Evolutionary conservation across 2,113 vertebrate species (phyloP), one percentile per base, ranked within the genome.

Genomic region (Scophthalmus maximus): DNA sequence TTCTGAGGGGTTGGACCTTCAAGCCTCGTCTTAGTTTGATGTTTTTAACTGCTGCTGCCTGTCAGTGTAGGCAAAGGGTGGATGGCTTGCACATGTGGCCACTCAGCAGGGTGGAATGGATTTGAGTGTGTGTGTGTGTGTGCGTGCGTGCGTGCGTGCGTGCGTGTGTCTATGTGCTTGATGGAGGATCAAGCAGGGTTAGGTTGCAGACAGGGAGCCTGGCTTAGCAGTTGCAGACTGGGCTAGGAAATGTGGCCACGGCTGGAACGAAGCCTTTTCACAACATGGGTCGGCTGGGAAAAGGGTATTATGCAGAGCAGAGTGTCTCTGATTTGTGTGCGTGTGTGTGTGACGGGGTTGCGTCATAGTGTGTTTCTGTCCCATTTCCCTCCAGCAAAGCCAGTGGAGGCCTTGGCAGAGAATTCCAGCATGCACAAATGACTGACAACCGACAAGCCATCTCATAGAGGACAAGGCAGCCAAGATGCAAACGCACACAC

Each of bases 101-200:
- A 79, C 68, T 83, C 82, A 69, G 76, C 71, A 68, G 68, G 83
- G 49, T 78, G 68, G 66, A 68, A 70, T 70, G 82, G 25, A 46
- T 81, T 26, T 44, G 59, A 15, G 57, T 25, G 22, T 32, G 30
- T 32, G 4, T 32, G 30, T 32, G 30, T 32, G 30, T 32, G 4
- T 32, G 30, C 30, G 30, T 40, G 27, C 51, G 77, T 55, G 46
- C 42, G 52, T 47, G 42, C n/a, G n/a, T n/a, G n/a, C n/a, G n/a
- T n/a, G n/a, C n/a, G n/a, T n/a, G n/a, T n/a, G n/a, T 1, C 29
- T 5, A 62, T 73, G 81, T 68, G 76, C 82, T 51, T 68, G 77
- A 86, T 63, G 62, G 44, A 73, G 85, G 83, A 84, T 88, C 83
- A 87, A 81, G 73, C 78, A 77, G 77, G 79, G 88, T 83, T 80